A percentile compares a stretch with the other conserved stretches of the same genome.
phyloP scores from a whole-genome alignment of 2,797 vertebrate genomes.

The Phalanger gymnotis region DNA sequence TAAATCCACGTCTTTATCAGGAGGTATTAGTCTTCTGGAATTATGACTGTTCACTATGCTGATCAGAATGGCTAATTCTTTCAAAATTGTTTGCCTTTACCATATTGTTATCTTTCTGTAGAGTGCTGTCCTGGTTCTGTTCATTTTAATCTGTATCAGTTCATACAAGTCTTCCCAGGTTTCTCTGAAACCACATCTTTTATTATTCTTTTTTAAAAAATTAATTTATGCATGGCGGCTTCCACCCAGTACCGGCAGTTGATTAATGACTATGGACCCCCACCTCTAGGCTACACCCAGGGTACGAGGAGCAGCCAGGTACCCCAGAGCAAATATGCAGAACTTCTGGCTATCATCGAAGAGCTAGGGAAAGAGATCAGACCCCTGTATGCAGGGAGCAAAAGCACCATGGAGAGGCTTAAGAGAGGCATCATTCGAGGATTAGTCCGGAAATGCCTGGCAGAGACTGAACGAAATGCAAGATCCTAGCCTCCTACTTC shows the following conservation, averaged over 20 bases:
- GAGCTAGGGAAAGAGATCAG: no score
- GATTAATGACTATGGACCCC: no score
- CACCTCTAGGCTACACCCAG: no score
- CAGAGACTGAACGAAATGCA: slow-evolving; percentile 97
- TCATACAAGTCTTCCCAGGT: not conserved
- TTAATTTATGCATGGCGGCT: no score
- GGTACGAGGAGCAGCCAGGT: no score
- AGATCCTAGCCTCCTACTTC: slow-evolving; percentile 88
- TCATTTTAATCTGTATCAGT: not conserved
- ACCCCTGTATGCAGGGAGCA: no score
- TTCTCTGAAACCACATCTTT: not conserved
- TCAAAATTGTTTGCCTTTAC: not conserved
- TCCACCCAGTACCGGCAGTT: no score
- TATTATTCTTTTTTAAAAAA: no score
- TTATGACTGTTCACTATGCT: not conserved
- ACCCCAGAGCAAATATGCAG: no score
- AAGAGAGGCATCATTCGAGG: slow-evolving; percentile 99
- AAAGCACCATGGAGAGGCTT: no score
- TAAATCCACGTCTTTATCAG: not conserved
- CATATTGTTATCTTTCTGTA: not conserved
- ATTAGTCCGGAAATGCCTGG: slow-evolving; percentile 97
- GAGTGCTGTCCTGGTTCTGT: not conserved
- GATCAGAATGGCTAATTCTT: not conserved
- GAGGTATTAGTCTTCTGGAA: not conserved
- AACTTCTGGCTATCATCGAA: no score